These are phyloP conservation scores for Steatornis caripensis DNA, from an alignment of 2,113 vertebrate species.

Conservation along the genomic window DNA sequence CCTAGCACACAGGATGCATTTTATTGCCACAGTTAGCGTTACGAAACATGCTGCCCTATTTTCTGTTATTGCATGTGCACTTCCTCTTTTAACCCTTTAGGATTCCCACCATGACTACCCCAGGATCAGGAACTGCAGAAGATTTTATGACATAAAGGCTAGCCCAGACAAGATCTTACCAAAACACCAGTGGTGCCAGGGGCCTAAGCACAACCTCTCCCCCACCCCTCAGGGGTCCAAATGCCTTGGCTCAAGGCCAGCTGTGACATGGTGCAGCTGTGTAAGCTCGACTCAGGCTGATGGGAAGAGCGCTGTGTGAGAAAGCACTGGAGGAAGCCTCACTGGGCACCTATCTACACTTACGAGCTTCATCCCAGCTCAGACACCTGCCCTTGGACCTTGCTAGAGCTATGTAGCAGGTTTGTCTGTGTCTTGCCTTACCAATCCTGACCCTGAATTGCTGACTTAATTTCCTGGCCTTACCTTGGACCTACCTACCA, in stretches of 20 bases:
- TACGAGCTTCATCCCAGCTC: not conserved
- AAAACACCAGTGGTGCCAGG: not conserved
- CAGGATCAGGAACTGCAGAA: not conserved
- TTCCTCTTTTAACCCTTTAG: conserved; percentile 8
- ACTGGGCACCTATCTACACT: not conserved
- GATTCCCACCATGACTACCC: not conserved
- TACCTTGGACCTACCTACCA: not conserved
- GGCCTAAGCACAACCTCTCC: not conserved
- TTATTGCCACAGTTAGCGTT: conserved; percentile 35
- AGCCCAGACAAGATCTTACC: not conserved
- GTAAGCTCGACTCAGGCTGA: not conserved
- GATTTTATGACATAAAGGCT: not conserved
- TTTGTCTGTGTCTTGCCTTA: not conserved
- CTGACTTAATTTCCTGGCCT: not conserved
- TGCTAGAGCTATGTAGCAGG: not conserved
- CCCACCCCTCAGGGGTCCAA: not conserved
- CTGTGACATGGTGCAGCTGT: not conserved
- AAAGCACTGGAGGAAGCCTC: not conserved
- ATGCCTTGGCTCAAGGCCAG: not conserved
- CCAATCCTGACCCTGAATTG: not conserved
- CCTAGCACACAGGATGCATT: not conserved
- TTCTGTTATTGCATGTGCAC: not conserved
- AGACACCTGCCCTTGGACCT: no score
- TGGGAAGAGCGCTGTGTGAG: not conserved
- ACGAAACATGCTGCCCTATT: not conserved